A percentile compares a stretch with the other conserved stretches of the same genome.
phyloP scores from a whole-genome alignment of 2,113 vertebrate species.

The Erinaceus europaeus region DNA sequence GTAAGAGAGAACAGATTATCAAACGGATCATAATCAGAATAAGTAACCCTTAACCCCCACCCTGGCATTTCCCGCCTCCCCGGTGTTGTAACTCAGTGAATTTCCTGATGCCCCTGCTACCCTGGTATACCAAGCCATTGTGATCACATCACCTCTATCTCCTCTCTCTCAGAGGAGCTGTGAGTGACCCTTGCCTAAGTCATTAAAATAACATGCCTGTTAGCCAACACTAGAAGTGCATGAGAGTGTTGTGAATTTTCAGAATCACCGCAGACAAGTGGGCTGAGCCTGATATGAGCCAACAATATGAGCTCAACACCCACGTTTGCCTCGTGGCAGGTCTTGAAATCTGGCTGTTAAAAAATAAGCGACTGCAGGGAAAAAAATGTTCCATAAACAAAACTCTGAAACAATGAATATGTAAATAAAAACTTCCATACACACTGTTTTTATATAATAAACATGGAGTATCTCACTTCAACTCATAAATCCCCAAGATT shows the following conservation, averaged over 20 bases:
- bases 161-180: background rate
- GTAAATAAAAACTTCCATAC: conserved; percentile 38
- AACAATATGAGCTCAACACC: conserved; percentile 5
- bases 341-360: conserved; percentile 15
- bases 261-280: background rate
- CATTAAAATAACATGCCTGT: background rate
- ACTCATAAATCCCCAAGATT: conserved; percentile 52
- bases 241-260: conserved; percentile 3
- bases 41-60: background rate
- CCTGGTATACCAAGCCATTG: background rate
- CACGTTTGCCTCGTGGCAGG: background rate
- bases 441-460: conserved; percentile 63
- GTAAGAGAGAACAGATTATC: background rate
- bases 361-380: background rate
- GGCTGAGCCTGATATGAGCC: background rate
- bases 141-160: background rate
- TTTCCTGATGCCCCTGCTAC: accelerated
- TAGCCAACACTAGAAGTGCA: background rate
- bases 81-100: background rate
- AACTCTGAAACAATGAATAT: conserved; percentile 50
- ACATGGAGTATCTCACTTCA: conserved; percentile 39
- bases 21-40: background rate
- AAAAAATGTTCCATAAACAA: conserved; percentile 52
- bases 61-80: background rate
- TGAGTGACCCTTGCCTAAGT: background rate